A percentile compares a stretch with the other conserved stretches of the same genome.
Conservation (phyloP, 2,888 invertebrate species). For the Drosophila nigritarsus region DNA sequence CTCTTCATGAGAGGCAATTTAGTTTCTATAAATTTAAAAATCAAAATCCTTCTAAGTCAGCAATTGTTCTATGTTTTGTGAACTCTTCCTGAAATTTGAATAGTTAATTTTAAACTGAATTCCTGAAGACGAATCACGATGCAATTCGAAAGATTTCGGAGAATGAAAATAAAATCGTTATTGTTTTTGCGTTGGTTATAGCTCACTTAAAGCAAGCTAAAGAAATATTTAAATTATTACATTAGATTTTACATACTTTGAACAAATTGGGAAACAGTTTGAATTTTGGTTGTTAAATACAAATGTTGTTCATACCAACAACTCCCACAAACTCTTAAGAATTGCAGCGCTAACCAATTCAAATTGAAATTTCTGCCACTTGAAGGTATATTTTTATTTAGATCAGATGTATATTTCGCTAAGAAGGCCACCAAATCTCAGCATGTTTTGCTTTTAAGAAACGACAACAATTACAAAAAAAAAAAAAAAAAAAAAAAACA, state of each 20-base stretch:
- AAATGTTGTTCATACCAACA: not conserved
- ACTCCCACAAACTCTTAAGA: not conserved
- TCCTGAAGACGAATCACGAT: not conserved
- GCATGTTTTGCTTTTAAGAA: constrained; percentile 26
- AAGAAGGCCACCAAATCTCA: constrained; percentile 3
- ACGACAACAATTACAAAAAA: constrained; percentile 40
- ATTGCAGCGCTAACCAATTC: not conserved
- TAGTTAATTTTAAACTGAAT: not conserved
- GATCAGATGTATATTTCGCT: not conserved
- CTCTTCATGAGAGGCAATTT: not conserved
- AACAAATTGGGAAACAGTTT: not conserved
- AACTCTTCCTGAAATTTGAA: not conserved
- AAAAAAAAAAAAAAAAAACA: not conserved
- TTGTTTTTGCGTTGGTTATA: not conserved
- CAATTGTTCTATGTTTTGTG: not conserved
- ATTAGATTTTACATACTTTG: not conserved
- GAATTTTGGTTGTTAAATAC: not conserved
- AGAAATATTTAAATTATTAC: not conserved
- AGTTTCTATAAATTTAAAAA: not conserved
- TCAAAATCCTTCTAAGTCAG: not conserved
- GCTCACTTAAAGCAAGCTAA: not conserved
- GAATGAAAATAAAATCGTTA: not conserved
- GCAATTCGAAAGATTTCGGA: not conserved
- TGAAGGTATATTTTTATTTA: not conserved
- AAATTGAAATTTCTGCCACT: not conserved